Evolutionary conservation across 2,888 invertebrate species (phyloP), one percentile per base, ranked within the genome.

Genomic region (Biston betularia): DNA sequence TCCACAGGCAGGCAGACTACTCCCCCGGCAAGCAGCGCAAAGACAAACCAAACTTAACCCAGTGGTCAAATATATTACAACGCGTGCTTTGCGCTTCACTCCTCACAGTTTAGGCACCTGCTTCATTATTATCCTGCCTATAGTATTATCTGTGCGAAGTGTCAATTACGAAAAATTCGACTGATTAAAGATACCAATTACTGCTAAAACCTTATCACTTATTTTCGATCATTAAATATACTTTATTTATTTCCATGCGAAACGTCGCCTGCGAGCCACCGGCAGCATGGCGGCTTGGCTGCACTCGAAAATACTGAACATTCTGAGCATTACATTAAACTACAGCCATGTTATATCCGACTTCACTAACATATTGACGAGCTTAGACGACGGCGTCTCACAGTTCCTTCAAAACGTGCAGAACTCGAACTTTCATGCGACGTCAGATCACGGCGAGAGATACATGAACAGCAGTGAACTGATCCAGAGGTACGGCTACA

Each of bases 401-500:
- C 0, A 34, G 11, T 10, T 56, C n/a, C 9, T 14, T 34, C n/a
- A 56, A 34, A 14, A 10, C 14, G 1, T 45, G 7, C n/a, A 12
- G 0, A 14, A 2, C 6, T 14, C 7, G 9, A 12, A 9, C 6
- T 35, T 11, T 1, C 34, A 12, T n/a, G 11, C 10, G n/a, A 45
- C 0, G 10, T 35, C 45, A 14, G 45, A 56, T 9, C 12, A 0
- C 8, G 12, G 34, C 1, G 45, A 35, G 11, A 34, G 34, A 14
- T 56, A 56, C 11, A 56, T 60, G 52, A 57, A 61, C 56, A 46
- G 50, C 45, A 56, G 56, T 15, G 52, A 66, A 40, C 35, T 61
- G 48, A 49, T 65, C 4, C 24, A 35, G 0, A 46, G 50, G 68
- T 90, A 94, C 69, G 95, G 95, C 49, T 96, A 96, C 84, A 90